Evolutionary conservation across 2,797 vertebrate genomes (phyloP).

Genomic region (Bufotes viridis): DNA sequence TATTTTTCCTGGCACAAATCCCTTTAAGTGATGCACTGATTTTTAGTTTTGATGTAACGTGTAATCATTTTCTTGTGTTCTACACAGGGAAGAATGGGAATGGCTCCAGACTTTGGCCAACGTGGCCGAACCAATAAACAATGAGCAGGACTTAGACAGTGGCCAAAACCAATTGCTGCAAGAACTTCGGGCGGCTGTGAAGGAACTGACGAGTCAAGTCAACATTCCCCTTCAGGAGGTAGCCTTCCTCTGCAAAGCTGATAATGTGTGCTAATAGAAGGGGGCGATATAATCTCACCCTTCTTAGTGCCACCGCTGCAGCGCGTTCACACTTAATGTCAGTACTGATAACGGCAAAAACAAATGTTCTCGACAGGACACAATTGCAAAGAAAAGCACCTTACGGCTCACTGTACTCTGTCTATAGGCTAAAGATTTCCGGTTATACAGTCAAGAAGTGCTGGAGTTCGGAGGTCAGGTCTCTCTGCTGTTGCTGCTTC

Average conservation of each 20-base stretch:
- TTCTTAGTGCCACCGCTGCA: neutral
- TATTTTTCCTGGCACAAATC: too few species aligned
- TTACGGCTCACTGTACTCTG: neutral
- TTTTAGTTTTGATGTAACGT: neutral
- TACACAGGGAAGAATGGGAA: constrained; percentile 89
- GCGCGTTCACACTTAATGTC: neutral
- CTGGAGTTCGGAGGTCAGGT: constrained; percentile 88
- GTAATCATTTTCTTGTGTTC: neutral
- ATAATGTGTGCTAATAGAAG: neutral
- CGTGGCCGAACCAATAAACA: constrained; percentile 76
- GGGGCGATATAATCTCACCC: neutral
- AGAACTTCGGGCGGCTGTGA: constrained; percentile 83
- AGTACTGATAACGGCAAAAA: neutral
- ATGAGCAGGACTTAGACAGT: constrained; percentile 75
- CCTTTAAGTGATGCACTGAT: too few species aligned
- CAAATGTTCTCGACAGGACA: neutral
- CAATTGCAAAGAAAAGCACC: neutral
- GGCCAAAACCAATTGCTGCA: constrained; percentile 81
- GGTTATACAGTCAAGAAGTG: constrained; percentile 89
- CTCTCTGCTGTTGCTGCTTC: constrained; percentile 88
- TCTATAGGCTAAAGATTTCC: constrained; percentile 85
- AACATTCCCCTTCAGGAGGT: constrained; percentile 87
- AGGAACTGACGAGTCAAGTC: constrained; percentile 83
- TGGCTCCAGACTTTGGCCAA: constrained; percentile 85
- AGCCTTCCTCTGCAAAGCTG: neutral